A percentile compares a stretch with the other conserved stretches of the same genome.
Conservation (phyloP, 92 coral and sea anemone genomes). For the Umimayanthus chanpuru region DNA sequence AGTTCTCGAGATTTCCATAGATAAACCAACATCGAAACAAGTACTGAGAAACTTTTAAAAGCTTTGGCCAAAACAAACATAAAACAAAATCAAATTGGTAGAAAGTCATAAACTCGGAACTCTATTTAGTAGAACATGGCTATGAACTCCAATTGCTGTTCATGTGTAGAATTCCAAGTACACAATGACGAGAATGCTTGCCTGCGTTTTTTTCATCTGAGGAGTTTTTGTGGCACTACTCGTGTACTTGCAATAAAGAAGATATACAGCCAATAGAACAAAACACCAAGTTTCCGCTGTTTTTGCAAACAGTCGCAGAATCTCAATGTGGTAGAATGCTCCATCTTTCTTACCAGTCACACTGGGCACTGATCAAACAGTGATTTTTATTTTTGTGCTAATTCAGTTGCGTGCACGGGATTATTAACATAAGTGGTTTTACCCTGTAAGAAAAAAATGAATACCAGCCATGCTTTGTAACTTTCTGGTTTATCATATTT, state of each 20-base stretch:
- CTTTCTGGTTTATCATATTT: too few species aligned
- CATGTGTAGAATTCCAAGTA: not conserved
- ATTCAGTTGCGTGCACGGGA: not conserved
- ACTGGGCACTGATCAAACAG: not conserved
- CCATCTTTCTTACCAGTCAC: too few species aligned
- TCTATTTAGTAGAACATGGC: not conserved
- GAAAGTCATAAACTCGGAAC: not conserved
- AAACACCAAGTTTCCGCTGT: not conserved
- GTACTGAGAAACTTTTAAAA: not conserved
- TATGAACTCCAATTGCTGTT: not conserved
- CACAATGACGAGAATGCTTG: not conserved
- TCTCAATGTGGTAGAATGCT: not conserved
- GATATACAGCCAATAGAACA: not conserved
- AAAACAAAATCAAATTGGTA: not conserved
- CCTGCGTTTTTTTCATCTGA: not conserved
- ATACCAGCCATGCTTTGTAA: too few species aligned
- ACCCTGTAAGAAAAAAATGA: too few species aligned
- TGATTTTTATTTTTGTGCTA: not conserved
- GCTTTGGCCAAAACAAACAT: not conserved
- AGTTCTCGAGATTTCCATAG: not conserved
- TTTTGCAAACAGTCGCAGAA: not conserved
- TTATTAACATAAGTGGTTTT: not conserved
- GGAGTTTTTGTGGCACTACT: not conserved
- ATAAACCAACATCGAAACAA: not conserved
- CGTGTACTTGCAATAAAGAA: not conserved